Conservation (phyloP, 2,797 vertebrate genomes). For the Austrolebias charrua region DNA sequence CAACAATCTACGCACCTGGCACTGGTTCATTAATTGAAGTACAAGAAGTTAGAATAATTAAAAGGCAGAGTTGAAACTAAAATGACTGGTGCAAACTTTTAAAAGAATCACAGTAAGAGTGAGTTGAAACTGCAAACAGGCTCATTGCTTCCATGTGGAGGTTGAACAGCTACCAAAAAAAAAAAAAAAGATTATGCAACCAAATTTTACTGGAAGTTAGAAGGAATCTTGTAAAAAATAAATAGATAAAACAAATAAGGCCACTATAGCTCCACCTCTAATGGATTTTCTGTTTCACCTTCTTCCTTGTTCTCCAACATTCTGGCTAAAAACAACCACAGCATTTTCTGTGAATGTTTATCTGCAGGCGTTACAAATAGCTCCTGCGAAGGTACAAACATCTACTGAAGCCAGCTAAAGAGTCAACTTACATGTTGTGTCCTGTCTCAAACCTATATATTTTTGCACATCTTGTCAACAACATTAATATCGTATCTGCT, state of each 20-base stretch:
- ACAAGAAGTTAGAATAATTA: too few relatives aligned
- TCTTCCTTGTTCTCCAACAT: neutral
- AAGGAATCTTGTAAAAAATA: slow-evolving; percentile 1
- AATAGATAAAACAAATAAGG: neutral
- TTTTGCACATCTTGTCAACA: slow-evolving; percentile 19
- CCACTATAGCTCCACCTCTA: slow-evolving; percentile 15
- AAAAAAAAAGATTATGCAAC: neutral
- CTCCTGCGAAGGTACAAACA: slow-evolving; percentile 18
- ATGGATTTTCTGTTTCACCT: slow-evolving; percentile 29
- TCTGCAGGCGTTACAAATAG: slow-evolving; percentile 12
- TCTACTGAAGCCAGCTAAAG: slow-evolving; percentile 1
- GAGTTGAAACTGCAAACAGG: neutral
- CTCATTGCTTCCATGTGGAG: neutral
- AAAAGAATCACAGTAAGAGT: neutral
- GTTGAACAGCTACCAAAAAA: neutral
- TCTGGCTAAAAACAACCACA: neutral
- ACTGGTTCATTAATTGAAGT: neutral
- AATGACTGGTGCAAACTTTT: neutral
- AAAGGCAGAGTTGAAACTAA: neutral
- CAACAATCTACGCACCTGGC: neutral
- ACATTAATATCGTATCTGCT: slow-evolving; percentile 1
- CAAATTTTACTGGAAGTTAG: neutral
- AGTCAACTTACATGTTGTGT: slow-evolving; percentile 33
- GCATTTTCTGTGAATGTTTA: slow-evolving; percentile 24
- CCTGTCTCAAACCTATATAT: slow-evolving; percentile 9